Evolutionary conservation across 2,888 invertebrate genomes (phyloP), one percentile per base, ranked within the genome.

Genomic region (Drosophila barbarae): DNA sequence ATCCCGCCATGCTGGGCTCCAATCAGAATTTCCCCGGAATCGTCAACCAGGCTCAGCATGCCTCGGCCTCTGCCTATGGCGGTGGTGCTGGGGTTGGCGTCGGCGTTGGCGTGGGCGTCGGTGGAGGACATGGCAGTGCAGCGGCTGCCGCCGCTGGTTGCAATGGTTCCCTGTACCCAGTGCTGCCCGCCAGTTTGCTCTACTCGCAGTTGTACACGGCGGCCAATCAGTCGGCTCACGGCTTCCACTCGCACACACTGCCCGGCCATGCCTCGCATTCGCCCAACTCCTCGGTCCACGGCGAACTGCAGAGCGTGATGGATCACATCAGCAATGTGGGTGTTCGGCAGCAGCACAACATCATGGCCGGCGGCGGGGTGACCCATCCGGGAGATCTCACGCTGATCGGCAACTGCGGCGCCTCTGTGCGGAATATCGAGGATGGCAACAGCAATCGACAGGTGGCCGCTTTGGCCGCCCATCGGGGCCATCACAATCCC

Each of bases 131-230:
- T 56, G 80, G 85, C 28, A 76, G 84, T 6, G 79, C 77, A 1
- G 71, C 84, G 1, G 83, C 86, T 0, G 87, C 87, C 72, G 83
- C 86, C 0, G 87, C 87, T 74, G 93, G 93, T 77, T 94, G 93
- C 84, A 94, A 94, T 88, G 93, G 94, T 74, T 94, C 94, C 0
- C 87, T 94, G 0, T 94, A 94, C 83, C 95, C 94, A 0, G 95
- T 95, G 5, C 90, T 96, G 35, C 96, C 96, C 2, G 94, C 94
- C 2, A 95, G 95, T 79, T 90, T 96, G 71, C 90, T 96, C 4
- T 96, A 96, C 89, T 95, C 95, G 8, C 96, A 96, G 86, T 89
- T 95, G 21, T 95, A 95, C 79, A 94, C 95, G 5, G 94, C 94
- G 1, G 94, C 94, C 41, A 94, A 94, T 84, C 94, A 94, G 85